Evolutionary conservation across 2,797 vertebrate genomes (phyloP).

Genomic region (Trachurus trachurus): DNA sequence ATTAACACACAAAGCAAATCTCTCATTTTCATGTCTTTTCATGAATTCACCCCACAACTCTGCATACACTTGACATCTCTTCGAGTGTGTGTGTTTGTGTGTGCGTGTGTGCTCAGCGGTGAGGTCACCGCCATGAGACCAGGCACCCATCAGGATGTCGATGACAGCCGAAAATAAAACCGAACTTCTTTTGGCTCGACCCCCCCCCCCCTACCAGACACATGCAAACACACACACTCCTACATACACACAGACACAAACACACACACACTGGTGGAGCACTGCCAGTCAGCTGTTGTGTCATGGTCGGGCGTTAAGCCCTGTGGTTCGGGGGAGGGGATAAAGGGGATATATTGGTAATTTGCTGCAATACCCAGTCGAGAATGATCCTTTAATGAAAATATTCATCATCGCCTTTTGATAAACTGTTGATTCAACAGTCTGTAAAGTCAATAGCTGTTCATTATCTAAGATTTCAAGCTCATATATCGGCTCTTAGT

Average conservation of each 20-base stretch:
- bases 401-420: slow-evolving; percentile 83
- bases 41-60: not conserved
- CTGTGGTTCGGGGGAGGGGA: slow-evolving; percentile 61
- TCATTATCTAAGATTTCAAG: slow-evolving; percentile 42
- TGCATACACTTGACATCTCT: not conserved
- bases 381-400: slow-evolving; percentile 69
- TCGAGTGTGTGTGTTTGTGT: too few species aligned
- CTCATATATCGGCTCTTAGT: slow-evolving; percentile 2
- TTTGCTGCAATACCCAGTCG: slow-evolving; percentile 64
- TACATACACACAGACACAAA: slow-evolving; percentile 9
- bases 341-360: slow-evolving; percentile 72
- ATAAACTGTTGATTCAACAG: slow-evolving; percentile 86
- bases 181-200: slow-evolving; percentile 27
- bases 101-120: not conserved
- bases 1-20: not conserved
- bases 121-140: slow-evolving; percentile 44
- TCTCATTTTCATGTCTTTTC: not conserved
- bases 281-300: slow-evolving; percentile 72
- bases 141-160: slow-evolving; percentile 41
- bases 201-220: not conserved
- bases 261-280: not conserved
- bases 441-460: slow-evolving; percentile 43
- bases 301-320: slow-evolving; percentile 64
- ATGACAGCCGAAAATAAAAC: slow-evolving; percentile 75
- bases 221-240: slow-evolving; percentile 11